Conservation (phyloP, 1,140 invertebrate genomes). For the Proales similis region DNA sequence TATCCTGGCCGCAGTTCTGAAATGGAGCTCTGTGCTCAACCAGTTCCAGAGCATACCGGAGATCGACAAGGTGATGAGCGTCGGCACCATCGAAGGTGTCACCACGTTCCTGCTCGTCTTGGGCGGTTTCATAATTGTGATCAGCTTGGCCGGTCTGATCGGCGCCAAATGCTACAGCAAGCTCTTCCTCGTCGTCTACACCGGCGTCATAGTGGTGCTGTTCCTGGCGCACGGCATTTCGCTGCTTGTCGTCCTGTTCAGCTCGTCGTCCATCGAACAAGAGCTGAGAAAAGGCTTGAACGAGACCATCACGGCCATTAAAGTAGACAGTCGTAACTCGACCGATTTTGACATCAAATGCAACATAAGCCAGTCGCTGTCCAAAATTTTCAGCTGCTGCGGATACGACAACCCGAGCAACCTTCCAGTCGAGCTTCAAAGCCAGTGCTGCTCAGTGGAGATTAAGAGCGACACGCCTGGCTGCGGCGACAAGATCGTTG, state of each 20-base stretch:
- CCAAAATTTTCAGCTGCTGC: conserved; percentile 25
- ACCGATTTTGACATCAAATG: conserved; percentile 1
- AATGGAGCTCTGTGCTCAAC: conserved; percentile 30
- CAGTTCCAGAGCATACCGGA: not conserved
- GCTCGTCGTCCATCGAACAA: conserved; percentile 5
- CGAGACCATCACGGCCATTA: not conserved
- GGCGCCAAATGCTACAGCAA: conserved; percentile 1
- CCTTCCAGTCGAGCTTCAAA: not conserved
- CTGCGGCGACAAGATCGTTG: conserved; percentile 7
- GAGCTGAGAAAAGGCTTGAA: conserved; percentile 18
- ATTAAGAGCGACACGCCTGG: not conserved
- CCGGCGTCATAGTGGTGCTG: not conserved
- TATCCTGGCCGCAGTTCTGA: conserved; percentile 16
- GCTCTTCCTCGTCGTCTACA: conserved; percentile 18
- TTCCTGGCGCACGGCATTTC: conserved; percentile 25
- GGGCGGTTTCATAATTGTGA: not conserved
- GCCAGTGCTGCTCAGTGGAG: not conserved
- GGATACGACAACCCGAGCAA: not conserved
- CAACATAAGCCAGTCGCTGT: not conserved
- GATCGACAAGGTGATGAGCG: conserved; percentile 10
- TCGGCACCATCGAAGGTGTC: conserved; percentile 1
- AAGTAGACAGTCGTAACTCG: not conserved
- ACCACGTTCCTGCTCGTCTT: conserved; percentile 5
- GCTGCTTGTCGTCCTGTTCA: conserved; percentile 4
- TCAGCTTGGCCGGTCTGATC: conserved; percentile 1